These are phyloP conservation scores for Pseudobourletiella spinata DNA, from an alignment of 1,140 invertebrate genomes.

Conservation along the genomic window DNA sequence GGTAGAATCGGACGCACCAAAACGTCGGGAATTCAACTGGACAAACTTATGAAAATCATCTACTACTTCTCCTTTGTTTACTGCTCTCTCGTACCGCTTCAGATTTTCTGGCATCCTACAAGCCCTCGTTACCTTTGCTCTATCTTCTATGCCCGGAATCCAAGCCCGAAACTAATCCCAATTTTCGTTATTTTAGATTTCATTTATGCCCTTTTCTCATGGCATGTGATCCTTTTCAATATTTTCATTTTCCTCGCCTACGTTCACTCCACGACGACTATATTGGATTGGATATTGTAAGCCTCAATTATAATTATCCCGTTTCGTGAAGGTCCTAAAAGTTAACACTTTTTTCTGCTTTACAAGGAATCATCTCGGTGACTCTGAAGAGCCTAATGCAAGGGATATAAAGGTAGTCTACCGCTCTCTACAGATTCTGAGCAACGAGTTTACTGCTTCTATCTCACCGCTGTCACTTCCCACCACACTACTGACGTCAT, in stretches of 20 bases:
- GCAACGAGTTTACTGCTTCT: neutral
- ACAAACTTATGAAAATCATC: neutral
- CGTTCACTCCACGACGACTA: neutral
- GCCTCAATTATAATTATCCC: neutral
- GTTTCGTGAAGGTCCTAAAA: too few relatives aligned
- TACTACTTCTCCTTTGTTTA: conserved; percentile 1
- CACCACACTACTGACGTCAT: neutral
- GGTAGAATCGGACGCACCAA: neutral
- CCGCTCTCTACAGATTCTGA: neutral
- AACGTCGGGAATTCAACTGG: neutral
- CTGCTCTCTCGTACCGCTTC: neutral
- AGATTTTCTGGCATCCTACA: neutral
- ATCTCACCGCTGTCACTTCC: neutral
- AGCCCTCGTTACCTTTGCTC: neutral
- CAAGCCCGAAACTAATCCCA: neutral
- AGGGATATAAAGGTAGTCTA: too few relatives aligned
- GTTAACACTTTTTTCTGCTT: too few relatives aligned
- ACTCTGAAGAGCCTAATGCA: too few relatives aligned
- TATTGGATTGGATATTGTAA: neutral
- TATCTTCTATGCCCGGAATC: neutral
- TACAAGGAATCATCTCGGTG: too few relatives aligned
- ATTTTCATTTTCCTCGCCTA: neutral
- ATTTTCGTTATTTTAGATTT: neutral
- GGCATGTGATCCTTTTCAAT: conserved; percentile 4
- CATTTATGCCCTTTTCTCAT: neutral